Conservation (phyloP, 2,888 invertebrate species). For the Pandemis cinnamomeana region DNA sequence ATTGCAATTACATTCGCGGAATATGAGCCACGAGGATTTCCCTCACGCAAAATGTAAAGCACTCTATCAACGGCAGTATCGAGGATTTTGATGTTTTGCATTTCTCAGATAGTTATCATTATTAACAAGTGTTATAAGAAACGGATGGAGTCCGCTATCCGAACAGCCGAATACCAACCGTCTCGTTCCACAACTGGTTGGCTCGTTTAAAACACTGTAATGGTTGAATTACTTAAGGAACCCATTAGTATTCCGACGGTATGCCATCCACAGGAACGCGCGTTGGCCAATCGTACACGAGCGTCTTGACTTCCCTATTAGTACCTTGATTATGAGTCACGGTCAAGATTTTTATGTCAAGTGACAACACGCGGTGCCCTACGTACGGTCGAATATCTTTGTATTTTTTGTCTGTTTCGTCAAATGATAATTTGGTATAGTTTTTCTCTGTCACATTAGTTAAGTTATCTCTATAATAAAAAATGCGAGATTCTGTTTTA, state of each 20-base stretch:
- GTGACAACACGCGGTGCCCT: conserved; percentile 47
- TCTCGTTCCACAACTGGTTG: conserved; percentile 15
- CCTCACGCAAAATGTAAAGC: neutral
- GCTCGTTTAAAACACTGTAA: conserved; percentile 11
- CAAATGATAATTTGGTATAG: too few relatives aligned
- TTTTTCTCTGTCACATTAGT: too few relatives aligned
- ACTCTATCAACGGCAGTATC: too few relatives aligned
- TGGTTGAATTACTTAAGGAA: conserved; percentile 12
- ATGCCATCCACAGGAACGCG: conserved; percentile 32
- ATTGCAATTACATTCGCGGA: neutral
- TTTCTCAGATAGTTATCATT: neutral
- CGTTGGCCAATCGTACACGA: conserved; percentile 34
- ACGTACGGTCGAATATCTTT: conserved; percentile 44
- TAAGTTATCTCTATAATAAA: too few relatives aligned
- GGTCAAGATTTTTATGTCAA: conserved; percentile 48
- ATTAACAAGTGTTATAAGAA: neutral
- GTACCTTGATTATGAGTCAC: conserved; percentile 54
- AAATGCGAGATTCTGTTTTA: too few relatives aligned
- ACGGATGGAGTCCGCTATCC: neutral
- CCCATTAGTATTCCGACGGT: conserved; percentile 35
- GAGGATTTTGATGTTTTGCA: neutral
- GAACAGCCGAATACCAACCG: neutral
- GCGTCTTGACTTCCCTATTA: conserved; percentile 59
- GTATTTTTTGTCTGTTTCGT: too few relatives aligned
- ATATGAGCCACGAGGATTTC: conserved; percentile 10